Percentiles rank a stretch among this genome's conserved stretches.
phyloP scores from a whole-genome alignment of 2,113 vertebrate species.

The Coptodon rendalli region DNA sequence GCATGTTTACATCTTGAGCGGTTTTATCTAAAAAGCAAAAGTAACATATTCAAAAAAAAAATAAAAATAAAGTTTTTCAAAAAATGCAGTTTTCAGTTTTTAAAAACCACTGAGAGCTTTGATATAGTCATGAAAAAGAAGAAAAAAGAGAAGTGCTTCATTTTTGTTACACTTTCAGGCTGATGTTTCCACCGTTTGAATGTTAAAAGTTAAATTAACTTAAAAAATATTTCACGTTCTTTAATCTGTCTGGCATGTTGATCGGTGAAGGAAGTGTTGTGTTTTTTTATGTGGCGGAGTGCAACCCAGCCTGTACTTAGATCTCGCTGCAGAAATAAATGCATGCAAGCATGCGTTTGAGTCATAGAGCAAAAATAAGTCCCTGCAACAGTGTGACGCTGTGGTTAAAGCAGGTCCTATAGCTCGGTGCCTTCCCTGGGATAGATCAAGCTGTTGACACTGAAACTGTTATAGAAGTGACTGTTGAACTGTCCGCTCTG shows the following conservation, averaged over 20 bases:
- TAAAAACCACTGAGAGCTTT: not conserved
- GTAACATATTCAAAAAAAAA: not conserved
- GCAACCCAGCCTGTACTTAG: not conserved
- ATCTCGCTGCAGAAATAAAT: not conserved
- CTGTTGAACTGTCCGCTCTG: slow-evolving; percentile 84
- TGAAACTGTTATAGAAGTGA: slow-evolving; percentile 88
- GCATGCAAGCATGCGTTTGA: not conserved
- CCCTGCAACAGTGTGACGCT: not conserved
- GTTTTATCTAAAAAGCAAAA: not conserved
- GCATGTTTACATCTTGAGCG: not conserved
- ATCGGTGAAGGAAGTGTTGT: not conserved
- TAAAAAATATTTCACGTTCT: not conserved
- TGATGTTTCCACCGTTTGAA: not conserved
- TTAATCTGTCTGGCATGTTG: not conserved
- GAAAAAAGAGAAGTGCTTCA: slow-evolving; percentile 26
- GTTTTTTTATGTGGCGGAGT: not conserved
- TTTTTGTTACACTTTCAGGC: not conserved
- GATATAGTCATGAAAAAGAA: not conserved
- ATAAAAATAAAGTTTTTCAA: not conserved
- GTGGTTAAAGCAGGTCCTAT: slow-evolving; percentile 49
- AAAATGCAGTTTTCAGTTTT: not conserved
- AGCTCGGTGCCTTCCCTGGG: slow-evolving; percentile 88
- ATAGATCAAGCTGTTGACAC: slow-evolving; percentile 93
- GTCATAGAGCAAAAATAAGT: not conserved
- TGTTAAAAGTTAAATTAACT: not conserved